Evolutionary conservation across 2,888 invertebrate species (phyloP), one percentile per base, ranked within the genome.

Genomic region (Timandra comae): DNA sequence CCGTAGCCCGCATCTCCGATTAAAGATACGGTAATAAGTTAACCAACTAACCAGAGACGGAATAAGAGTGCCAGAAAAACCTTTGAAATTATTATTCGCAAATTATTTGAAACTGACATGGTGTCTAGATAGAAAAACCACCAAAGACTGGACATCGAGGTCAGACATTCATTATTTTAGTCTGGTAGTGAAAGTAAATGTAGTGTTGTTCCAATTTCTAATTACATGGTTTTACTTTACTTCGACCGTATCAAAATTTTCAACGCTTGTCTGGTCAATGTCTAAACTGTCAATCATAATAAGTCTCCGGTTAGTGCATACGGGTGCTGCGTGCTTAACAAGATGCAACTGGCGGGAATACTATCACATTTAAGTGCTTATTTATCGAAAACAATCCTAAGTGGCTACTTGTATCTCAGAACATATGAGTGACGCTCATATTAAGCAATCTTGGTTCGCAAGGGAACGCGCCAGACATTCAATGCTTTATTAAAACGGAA

Each of bases 1-100:
- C 75, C 74, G 70, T 67, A 56, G 63, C 82, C 81, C 76, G 80
- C 77, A 81, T 82, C 69, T 63, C 41, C 50, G 64, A 70, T 66
- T 56, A 52, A 46, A 60, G 60, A 67, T 60, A 56, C n/a, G n/a
- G n/a, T n/a, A n/a, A n/a, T n/a, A n/a, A n/a, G n/a, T n/a, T n/a
- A n/a, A n/a, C n/a, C n/a, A n/a, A n/a, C n/a, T n/a, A n/a, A n/a
- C n/a, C n/a, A n/a, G n/a, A n/a, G n/a, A n/a, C n/a, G n/a, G n/a
- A n/a, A n/a, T n/a, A n/a, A n/a, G n/a, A n/a, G n/a, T n/a, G n/a
- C n/a, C n/a, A n/a, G n/a, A n/a, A n/a, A n/a, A n/a, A n/a, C n/a
- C n/a, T n/a, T n/a, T n/a, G n/a, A n/a, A n/a, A n/a, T n/a, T n/a
- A n/a, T n/a, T n/a, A n/a, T n/a, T n/a, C n/a, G n/a, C n/a, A n/a